Evolutionary conservation across 2,113 vertebrate genomes (phyloP).

Genomic region (Paedocypris sp.): DNA sequence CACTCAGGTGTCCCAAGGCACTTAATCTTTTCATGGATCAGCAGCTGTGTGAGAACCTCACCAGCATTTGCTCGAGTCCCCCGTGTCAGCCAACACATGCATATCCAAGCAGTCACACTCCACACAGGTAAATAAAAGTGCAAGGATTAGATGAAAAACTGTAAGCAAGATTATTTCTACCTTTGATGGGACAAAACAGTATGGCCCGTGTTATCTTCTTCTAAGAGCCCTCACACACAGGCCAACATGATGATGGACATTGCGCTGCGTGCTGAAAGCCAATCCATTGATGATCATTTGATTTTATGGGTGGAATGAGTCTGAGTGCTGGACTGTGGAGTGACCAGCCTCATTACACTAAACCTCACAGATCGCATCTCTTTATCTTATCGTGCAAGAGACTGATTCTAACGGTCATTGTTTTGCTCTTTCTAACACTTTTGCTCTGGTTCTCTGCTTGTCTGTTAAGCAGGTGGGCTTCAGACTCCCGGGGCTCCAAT

Average conservation of each 20-base stretch:
- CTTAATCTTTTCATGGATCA: constrained; percentile 31
- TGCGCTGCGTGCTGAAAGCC: neutral
- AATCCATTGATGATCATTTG: neutral
- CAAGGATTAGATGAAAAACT: too few species aligned
- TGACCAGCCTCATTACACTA: neutral
- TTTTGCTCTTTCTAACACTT: neutral
- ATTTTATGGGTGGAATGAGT: neutral
- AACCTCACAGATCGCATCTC: neutral
- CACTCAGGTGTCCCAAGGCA: constrained; percentile 17
- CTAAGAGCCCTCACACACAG: neutral
- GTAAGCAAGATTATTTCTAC: too few species aligned
- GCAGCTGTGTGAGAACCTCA: constrained; percentile 4
- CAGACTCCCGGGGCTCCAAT: constrained; percentile 18
- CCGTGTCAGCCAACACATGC: constrained; percentile 5
- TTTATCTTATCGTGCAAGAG: neutral
- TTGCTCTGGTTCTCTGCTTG: neutral
- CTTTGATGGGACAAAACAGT: too few species aligned
- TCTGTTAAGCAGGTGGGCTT: constrained; percentile 15
- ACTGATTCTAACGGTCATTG: neutral
- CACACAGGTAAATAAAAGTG: constrained; percentile 34
- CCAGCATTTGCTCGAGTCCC: constrained; percentile 14
- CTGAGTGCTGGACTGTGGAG: neutral
- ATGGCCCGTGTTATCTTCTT: too few species aligned
- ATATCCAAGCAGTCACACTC: constrained; percentile 20
- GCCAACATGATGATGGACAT: neutral